These are phyloP conservation scores for Oncopodura yosiiana DNA, from an alignment of 1,140 invertebrate species.

Conservation along the genomic window DNA sequence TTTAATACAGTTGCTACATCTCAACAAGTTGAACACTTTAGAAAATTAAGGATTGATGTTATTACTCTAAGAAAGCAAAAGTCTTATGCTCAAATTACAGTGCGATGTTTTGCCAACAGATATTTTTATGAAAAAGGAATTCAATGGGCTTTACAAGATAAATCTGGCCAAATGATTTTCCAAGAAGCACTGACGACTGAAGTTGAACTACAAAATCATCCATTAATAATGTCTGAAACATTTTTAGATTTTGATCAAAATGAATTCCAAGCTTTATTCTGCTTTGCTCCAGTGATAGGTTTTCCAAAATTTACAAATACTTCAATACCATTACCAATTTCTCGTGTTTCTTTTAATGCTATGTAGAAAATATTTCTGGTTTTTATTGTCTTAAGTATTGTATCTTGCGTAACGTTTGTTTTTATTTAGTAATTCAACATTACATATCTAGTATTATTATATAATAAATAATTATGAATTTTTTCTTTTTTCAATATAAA, in stretches of 20 bases:
- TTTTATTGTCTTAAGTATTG: too few relatives aligned
- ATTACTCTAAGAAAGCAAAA: slow-evolving; percentile 9
- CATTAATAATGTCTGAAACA: slow-evolving; percentile 12
- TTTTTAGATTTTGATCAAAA: slow-evolving; percentile 15
- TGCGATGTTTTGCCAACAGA: slow-evolving; percentile 21
- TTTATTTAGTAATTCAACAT: too few relatives aligned
- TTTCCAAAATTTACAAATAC: slow-evolving; percentile 8
- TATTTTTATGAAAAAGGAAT: slow-evolving; percentile 18
- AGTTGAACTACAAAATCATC: slow-evolving; percentile 16
- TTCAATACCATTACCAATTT: slow-evolving; percentile 10
- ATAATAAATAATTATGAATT: too few relatives aligned
- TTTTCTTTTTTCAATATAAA: too few relatives aligned
- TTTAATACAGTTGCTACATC: slow-evolving; percentile 7
- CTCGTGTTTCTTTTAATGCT: too few relatives aligned
- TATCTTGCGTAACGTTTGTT: too few relatives aligned
- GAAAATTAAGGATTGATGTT: slow-evolving; percentile 12
- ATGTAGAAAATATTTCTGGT: too few relatives aligned
- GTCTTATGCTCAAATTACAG: background rate
- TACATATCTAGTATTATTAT: too few relatives aligned
- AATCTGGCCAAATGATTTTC: background rate
- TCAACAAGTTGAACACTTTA: slow-evolving; percentile 8
- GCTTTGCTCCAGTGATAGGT: slow-evolving; percentile 17
- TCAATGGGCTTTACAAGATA: slow-evolving; percentile 17
- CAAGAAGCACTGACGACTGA: background rate
- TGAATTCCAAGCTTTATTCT: slow-evolving; percentile 9